A percentile compares a stretch with the other conserved stretches of the same genome.
Evolutionary conservation across 2,888 invertebrate species (phyloP).

Genomic region (Scaptomyza polygonia): DNA sequence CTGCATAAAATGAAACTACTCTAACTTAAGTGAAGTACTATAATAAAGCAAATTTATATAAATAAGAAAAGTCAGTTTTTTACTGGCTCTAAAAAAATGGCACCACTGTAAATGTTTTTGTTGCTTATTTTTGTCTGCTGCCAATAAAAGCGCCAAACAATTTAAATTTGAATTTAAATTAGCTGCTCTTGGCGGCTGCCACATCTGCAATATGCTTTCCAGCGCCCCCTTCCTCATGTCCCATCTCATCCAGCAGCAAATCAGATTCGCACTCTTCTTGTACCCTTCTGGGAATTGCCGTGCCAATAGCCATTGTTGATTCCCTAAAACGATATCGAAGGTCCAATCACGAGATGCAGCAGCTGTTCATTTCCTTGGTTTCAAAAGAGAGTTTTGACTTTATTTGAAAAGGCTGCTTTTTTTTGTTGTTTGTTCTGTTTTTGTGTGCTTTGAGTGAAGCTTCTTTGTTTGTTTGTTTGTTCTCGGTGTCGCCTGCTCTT

Average conservation of each 20-base stretch:
- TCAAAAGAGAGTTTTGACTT: constrained; percentile 10
- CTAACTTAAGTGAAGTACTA: no score
- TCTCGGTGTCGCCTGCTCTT: neutral
- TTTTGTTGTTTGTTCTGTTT: neutral
- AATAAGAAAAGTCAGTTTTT: neutral
- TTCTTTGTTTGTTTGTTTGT: constrained; percentile 58
- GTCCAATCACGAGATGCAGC: constrained; percentile 60
- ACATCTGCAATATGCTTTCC: constrained; percentile 50
- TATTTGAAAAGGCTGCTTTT: constrained; percentile 39
- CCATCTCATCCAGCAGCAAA: neutral
- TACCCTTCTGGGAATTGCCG: neutral
- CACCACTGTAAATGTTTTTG: constrained; percentile 26
- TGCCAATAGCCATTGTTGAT: constrained; percentile 54
- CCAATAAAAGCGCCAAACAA: constrained; percentile 68
- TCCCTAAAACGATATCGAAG: constrained; percentile 68
- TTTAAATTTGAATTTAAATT: constrained; percentile 80
- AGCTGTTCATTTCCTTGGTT: constrained; percentile 10
- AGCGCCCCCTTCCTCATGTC: neutral
- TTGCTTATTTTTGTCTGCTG: constrained; percentile 22
- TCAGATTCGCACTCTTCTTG: neutral
- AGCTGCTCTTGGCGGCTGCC: constrained; percentile 58
- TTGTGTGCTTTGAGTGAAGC: constrained; percentile 39
- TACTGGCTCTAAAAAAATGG: neutral
- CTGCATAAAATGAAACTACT: no score
- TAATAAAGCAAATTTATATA: no score